Percentiles rank a stretch among this genome's conserved stretches.
phyloP scores from a whole-genome alignment of 1,140 invertebrate genomes.

The Lepidurus packardi region DNA sequence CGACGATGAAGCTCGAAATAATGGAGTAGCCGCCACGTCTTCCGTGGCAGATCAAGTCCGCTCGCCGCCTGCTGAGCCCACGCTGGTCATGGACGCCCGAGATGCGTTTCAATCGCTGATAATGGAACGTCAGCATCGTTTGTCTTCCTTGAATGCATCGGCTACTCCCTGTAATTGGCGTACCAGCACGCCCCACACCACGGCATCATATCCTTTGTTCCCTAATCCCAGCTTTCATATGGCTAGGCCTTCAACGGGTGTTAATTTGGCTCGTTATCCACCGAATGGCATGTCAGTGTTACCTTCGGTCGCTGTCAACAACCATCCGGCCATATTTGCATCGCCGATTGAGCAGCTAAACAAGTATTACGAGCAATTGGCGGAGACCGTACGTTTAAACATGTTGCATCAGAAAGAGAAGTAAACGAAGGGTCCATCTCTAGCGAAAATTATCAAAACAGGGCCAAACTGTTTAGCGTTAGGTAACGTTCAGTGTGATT shows the following conservation, averaged over 20 bases:
- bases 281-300: not conserved
- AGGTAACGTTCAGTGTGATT: not conserved
- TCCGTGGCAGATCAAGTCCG: not conserved
- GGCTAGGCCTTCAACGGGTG: not conserved
- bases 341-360: slow-evolving; percentile 33
- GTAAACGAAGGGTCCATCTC: not conserved
- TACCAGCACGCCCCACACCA: not conserved
- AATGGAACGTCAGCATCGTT: not conserved
- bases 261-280: not conserved
- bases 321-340: slow-evolving; percentile 29
- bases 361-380: slow-evolving; percentile 36
- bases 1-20: not conserved
- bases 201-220: not conserved
- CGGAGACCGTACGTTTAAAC: slow-evolving; percentile 31
- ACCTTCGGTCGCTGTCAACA: not conserved
- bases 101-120: not conserved
- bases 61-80: not conserved
- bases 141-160: not conserved
- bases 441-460: not conserved
- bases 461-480: not conserved
- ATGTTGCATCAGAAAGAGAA: slow-evolving; percentile 23
- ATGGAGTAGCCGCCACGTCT: not conserved
- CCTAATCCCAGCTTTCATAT: slow-evolving; percentile 18
- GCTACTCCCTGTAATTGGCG: not conserved
- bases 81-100: not conserved